Conservation (phyloP, 2,113 vertebrate species). For the Labeo catla region DNA sequence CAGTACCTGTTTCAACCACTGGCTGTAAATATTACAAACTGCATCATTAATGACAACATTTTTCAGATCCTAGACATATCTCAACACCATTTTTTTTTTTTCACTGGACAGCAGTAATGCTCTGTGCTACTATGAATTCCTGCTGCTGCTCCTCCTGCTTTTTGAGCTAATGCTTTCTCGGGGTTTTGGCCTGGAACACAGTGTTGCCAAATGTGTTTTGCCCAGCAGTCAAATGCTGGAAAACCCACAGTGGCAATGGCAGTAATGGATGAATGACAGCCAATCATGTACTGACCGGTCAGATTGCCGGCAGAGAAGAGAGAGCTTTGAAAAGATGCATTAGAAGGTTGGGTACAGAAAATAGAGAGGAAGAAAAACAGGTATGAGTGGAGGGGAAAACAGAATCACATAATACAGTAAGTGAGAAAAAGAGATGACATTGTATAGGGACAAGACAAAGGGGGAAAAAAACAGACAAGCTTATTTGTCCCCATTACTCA, state of each 20-base stretch:
- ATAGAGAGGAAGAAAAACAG: not conserved
- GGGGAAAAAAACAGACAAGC: slow-evolving; percentile 30
- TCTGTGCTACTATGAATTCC: not conserved
- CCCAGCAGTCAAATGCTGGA: slow-evolving; percentile 54
- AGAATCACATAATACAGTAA: not conserved
- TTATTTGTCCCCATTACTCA: slow-evolving; percentile 38
- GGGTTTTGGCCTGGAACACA: slow-evolving; percentile 38
- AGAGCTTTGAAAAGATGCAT: slow-evolving; percentile 31
- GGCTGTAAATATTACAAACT: not conserved
- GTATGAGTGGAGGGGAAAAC: not conserved
- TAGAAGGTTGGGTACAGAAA: not conserved
- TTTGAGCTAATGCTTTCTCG: slow-evolving; percentile 8
- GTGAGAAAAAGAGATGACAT: not conserved
- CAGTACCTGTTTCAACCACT: not conserved
- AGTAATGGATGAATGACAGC: slow-evolving; percentile 70
- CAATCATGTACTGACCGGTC: slow-evolving; percentile 64
- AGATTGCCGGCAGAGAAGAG: slow-evolving; percentile 60
- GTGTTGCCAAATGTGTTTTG: slow-evolving; percentile 55
- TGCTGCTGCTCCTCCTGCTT: slow-evolving; percentile 3
- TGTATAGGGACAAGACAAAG: not conserved
- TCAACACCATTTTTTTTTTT: not conserved
- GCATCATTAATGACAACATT: not conserved
- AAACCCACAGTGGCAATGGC: slow-evolving; percentile 53
- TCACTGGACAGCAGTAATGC: not conserved
- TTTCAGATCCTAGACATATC: not conserved